phyloP scores from a whole-genome alignment of 2,888 invertebrate species.

The Drosophila heteroneura region DNA sequence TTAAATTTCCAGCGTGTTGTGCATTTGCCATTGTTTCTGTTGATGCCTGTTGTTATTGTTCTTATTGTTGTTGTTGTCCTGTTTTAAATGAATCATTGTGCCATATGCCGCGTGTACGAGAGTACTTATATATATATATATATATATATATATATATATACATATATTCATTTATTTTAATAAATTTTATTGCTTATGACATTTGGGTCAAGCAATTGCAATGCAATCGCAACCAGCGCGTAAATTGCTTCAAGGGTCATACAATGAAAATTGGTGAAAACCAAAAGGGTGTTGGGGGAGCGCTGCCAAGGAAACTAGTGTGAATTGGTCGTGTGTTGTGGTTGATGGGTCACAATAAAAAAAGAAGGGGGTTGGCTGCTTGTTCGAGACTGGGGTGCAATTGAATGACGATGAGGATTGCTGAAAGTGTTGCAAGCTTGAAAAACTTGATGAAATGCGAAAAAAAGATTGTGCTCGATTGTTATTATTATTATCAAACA shows the following conservation, averaged over 20 bases:
- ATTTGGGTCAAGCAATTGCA: slow-evolving; percentile 73
- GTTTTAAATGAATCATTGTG: slow-evolving; percentile 46
- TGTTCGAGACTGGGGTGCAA: background rate
- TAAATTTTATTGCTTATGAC: slow-evolving; percentile 66
- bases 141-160: background rate
- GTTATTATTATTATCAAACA: background rate
- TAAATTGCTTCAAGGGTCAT: slow-evolving; percentile 53
- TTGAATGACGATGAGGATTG: background rate
- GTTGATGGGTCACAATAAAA: slow-evolving; percentile 15
- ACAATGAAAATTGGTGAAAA: slow-evolving; percentile 7
- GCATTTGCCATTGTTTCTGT: slow-evolving; percentile 45
- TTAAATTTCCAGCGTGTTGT: slow-evolving; percentile 62
- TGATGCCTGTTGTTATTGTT: background rate
- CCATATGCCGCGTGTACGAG: slow-evolving; percentile 46
- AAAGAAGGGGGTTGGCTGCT: background rate
- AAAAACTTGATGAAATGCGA: slow-evolving; percentile 14
- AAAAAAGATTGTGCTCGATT: background rate
- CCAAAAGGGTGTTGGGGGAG: background rate
- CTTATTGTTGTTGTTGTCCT: slow-evolving; percentile 6
- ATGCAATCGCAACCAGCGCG: slow-evolving; percentile 58
- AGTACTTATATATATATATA: background rate
- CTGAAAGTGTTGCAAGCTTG: background rate
- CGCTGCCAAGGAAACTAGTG: slow-evolving; percentile 19
- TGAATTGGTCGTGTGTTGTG: slow-evolving; percentile 51
- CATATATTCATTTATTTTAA: slow-evolving; percentile 45